Evolutionary conservation across 2,797 vertebrate species (phyloP).

Genomic region (Arnoldichthys spilopterus): DNA sequence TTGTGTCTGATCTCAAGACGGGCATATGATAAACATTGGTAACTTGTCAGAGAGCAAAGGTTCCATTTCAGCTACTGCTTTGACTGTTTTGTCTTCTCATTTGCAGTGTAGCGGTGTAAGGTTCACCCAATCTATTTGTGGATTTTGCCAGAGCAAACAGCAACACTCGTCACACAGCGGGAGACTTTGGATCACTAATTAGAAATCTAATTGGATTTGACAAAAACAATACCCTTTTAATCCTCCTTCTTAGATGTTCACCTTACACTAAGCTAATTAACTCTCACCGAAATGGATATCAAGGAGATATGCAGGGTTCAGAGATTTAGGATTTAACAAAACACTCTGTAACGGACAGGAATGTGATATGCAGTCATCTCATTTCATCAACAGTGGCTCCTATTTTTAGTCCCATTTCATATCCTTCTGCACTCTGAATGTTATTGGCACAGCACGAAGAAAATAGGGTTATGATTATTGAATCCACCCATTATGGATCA

Average conservation of each 20-base stretch:
- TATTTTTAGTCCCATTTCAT: slow-evolving; percentile 1
- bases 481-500: not conserved
- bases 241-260: slow-evolving; percentile 47
- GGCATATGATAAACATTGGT: slow-evolving; percentile 2
- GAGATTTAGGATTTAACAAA: slow-evolving; percentile 18
- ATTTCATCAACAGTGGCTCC: not conserved
- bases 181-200: slow-evolving; percentile 65
- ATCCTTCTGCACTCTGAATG: not conserved
- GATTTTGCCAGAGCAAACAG: slow-evolving; percentile 56
- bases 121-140: slow-evolving; percentile 50
- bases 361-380: not conserved
- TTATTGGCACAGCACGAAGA: not conserved
- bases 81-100: not conserved
- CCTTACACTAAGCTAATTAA: slow-evolving; percentile 46
- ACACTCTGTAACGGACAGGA: not conserved
- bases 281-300: slow-evolving; percentile 25
- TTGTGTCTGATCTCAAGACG: slow-evolving; percentile 7
- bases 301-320: slow-evolving; percentile 1
- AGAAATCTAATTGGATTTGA: slow-evolving; percentile 64
- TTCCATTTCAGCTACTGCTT: slow-evolving; percentile 6
- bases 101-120: not conserved
- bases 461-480: not conserved
- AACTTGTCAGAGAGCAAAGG: not conserved
- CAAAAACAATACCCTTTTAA: slow-evolving; percentile 51
- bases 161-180: slow-evolving; percentile 50